A percentile compares a stretch with the other conserved stretches of the same genome.
phyloP scores from a whole-genome alignment of 2,113 vertebrate genomes.

The Tachuris rubrigastra region DNA sequence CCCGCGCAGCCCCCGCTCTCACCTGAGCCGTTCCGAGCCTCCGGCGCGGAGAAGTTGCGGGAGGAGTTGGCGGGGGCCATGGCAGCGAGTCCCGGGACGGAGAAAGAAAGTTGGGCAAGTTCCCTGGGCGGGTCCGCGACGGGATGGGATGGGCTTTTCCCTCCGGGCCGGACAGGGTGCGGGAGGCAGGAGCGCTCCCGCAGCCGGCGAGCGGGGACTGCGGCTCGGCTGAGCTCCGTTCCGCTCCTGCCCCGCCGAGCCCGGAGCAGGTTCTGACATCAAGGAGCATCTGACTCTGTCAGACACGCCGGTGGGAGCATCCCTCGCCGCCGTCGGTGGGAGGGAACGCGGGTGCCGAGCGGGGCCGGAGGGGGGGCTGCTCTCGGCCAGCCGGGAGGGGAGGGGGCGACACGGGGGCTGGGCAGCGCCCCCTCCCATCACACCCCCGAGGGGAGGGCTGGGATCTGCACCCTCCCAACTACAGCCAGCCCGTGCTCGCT shows the following conservation, averaged over 20 bases:
- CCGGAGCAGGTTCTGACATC: slow-evolving; percentile 36
- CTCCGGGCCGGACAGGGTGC: too few relatives aligned
- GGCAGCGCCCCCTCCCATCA: not conserved
- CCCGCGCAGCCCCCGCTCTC: not conserved
- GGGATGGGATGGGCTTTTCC: not conserved
- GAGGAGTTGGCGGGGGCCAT: slow-evolving; percentile 44
- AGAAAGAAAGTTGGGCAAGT: not conserved
- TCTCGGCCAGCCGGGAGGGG: not conserved
- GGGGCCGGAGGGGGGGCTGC: not conserved
- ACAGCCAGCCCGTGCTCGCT: not conserved
- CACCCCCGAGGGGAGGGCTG: not conserved
- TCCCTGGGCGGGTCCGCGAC: not conserved
- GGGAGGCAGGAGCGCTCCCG: not conserved
- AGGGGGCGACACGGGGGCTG: not conserved
- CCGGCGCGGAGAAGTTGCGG: slow-evolving; percentile 48
- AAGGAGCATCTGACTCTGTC: slow-evolving; percentile 29
- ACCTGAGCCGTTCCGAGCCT: slow-evolving; percentile 56
- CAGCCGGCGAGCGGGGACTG: not conserved
- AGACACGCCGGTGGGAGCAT: not conserved
- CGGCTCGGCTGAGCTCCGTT: not conserved
- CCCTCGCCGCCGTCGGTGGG: not conserved
- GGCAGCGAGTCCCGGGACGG: not conserved
- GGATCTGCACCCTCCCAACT: not conserved
- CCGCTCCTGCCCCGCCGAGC: not conserved
- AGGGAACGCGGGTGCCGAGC: not conserved